phyloP scores from a whole-genome alignment of 2,113 vertebrate species.

The Hippotragus niger region DNA sequence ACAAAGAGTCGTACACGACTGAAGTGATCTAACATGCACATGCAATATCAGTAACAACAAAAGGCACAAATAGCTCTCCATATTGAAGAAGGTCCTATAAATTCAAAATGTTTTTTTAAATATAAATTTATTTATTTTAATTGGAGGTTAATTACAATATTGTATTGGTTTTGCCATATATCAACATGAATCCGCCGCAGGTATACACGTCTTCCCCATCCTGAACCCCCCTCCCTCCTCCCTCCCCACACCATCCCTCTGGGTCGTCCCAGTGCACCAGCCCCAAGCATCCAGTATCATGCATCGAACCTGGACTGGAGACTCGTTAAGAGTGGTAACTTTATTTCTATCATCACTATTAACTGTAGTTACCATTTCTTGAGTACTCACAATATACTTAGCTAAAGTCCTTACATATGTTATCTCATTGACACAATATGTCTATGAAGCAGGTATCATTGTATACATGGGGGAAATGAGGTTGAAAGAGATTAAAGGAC shows the following conservation, averaged over 20 bases:
- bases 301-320: too few species aligned
- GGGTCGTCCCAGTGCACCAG: too few species aligned
- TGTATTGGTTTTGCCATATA: too few species aligned
- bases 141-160: too few species aligned
- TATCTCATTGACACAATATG: not conserved
- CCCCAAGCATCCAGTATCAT: too few species aligned
- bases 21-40: not conserved
- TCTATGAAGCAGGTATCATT: not conserved
- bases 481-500: not conserved
- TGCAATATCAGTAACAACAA: not conserved
- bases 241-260: too few species aligned
- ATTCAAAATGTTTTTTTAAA: not conserved
- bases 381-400: not conserved
- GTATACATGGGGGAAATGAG: not conserved
- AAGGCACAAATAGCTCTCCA: not conserved
- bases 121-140: too few species aligned
- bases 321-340: not conserved
- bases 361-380: not conserved
- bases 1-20: fast-evolving
- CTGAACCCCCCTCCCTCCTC: too few species aligned
- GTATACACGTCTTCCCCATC: too few species aligned
- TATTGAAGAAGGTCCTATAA: not conserved
- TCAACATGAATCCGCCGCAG: too few species aligned
- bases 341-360: not conserved
- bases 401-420: not conserved